Evolutionary conservation across 2,888 invertebrate species (phyloP).

Genomic region (Melipona bicolor): DNA sequence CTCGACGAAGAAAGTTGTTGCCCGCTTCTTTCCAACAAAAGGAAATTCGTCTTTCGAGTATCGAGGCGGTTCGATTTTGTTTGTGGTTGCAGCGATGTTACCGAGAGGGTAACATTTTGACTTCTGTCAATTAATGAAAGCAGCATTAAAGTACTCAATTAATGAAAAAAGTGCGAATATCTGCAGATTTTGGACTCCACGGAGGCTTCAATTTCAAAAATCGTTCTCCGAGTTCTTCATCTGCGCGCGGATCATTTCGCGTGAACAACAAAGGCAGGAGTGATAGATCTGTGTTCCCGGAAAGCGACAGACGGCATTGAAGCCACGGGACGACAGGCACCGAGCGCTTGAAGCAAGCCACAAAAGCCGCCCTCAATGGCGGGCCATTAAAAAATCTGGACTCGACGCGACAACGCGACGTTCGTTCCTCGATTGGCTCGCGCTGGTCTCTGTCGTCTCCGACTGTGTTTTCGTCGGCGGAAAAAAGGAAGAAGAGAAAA

Average conservation of each 20-base stretch:
- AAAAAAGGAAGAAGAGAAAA: background rate
- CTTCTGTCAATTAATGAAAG: too few species aligned
- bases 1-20: too few species aligned
- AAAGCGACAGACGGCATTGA: background rate
- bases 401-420: background rate
- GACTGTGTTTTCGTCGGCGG: background rate
- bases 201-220: too few species aligned
- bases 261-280: too few species aligned
- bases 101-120: too few species aligned
- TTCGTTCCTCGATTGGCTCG: conserved; percentile 5
- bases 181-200: too few species aligned
- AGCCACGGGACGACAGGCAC: background rate
- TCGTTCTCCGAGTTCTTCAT: too few species aligned
- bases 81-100: too few species aligned
- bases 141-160: too few species aligned
- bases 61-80: background rate
- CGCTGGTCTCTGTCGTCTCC: background rate
- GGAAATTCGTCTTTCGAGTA: background rate
- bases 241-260: too few species aligned
- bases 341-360: background rate
- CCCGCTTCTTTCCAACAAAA: background rate
- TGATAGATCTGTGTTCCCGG: too few species aligned
- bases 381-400: conserved; percentile 15
- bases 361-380: conserved; percentile 17
- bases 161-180: too few species aligned